Conservation (phyloP, 2,113 vertebrate species). For the Serinus canaria region DNA sequence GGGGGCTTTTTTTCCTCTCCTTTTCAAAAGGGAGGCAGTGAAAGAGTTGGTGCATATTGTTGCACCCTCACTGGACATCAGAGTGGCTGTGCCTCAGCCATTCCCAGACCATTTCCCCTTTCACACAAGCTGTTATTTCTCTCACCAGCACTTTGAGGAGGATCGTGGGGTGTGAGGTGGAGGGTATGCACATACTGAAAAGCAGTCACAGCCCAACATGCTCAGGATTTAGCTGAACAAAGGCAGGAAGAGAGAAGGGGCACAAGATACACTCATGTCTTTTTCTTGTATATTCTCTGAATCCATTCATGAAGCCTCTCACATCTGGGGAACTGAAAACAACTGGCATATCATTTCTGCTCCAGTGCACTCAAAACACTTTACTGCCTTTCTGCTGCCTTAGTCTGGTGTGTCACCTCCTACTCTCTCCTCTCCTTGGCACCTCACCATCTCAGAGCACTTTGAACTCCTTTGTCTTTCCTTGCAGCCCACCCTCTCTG, state of each 20-base stretch:
- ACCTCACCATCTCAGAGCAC: background rate
- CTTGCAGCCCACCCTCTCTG: background rate
- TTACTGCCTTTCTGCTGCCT: background rate
- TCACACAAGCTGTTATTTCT: background rate
- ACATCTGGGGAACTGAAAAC: conserved; percentile 4
- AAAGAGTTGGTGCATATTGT: background rate
- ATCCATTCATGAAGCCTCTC: background rate
- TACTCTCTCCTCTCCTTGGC: background rate
- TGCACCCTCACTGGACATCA: background rate
- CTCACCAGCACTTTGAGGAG: background rate
- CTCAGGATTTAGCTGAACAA: conserved; percentile 10
- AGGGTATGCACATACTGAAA: background rate
- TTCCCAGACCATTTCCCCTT: background rate
- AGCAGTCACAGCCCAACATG: background rate
- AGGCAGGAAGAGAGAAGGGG: background rate
- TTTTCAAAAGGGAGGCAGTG: background rate
- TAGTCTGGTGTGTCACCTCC: background rate
- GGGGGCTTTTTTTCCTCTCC: background rate
- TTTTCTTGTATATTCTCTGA: background rate
- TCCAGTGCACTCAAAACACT: background rate
- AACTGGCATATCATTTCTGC: background rate
- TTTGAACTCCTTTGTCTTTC: background rate
- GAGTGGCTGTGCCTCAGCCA: background rate
- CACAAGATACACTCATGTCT: background rate
- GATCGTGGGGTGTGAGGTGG: background rate